Conservation (phyloP, 2,113 vertebrate species). For the Cololabis saira region DNA sequence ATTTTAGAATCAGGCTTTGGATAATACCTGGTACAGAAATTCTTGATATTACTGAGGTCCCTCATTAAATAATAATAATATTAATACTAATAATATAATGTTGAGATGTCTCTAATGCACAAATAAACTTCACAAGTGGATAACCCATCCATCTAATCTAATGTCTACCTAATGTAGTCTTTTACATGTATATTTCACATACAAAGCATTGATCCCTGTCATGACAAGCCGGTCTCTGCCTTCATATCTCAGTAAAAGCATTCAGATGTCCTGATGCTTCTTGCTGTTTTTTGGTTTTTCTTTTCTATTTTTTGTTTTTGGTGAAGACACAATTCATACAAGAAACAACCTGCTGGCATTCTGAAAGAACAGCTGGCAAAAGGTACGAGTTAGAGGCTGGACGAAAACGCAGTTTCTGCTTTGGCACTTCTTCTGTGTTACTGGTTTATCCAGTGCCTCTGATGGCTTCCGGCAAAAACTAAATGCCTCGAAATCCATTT, state of each 20-base stretch:
- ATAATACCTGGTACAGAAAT: constrained; percentile 15
- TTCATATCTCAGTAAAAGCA: background rate
- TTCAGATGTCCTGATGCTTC: background rate
- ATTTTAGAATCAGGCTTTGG: constrained; percentile 53
- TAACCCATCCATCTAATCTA: constrained; percentile 8
- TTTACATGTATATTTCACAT: constrained; percentile 14
- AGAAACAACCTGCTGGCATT: constrained; percentile 15
- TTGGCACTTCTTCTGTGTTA: constrained; percentile 57
- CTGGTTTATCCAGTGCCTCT: constrained; percentile 22
- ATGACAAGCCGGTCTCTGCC: background rate
- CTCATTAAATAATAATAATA: background rate
- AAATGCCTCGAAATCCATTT: constrained; percentile 11
- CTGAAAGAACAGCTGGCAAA: constrained; percentile 19
- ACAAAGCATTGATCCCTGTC: background rate
- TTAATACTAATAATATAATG: background rate
- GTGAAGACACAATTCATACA: background rate
- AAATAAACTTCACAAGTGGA: constrained; percentile 11
- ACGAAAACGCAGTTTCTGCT: constrained; percentile 17
- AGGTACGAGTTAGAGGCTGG: constrained; percentile 4
- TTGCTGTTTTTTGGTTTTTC: background rate
- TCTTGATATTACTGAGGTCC: constrained; percentile 47
- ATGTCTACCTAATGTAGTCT: constrained; percentile 12
- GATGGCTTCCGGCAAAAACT: background rate
- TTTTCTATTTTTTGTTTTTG: background rate
- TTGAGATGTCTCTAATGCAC: constrained; percentile 14